Conservation (phyloP, 1,140 invertebrate species). For the Drosophila miranda region DNA sequence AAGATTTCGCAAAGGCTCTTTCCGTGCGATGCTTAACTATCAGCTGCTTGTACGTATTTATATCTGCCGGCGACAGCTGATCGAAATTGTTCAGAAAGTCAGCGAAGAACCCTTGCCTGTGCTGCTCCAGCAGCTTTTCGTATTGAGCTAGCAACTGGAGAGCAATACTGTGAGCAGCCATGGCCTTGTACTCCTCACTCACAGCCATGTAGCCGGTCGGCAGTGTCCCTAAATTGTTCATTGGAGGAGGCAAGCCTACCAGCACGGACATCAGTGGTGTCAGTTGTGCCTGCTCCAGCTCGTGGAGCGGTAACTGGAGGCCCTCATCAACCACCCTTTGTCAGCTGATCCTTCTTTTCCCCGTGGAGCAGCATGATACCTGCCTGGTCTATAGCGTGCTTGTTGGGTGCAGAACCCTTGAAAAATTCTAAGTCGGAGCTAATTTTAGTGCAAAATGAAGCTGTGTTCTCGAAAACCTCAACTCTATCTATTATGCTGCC, state of each 20-base stretch:
- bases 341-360: too few species aligned
- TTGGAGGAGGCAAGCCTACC: conserved; percentile 93
- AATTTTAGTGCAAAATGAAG: too few species aligned
- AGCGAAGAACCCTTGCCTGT: conserved; percentile 55
- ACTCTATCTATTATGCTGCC: too few species aligned
- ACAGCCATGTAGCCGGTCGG: conserved; percentile 85
- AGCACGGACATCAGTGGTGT: conserved; percentile 93
- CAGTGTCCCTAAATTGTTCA: conserved; percentile 93
- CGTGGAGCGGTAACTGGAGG: conserved; percentile 69
- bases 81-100: conserved; percentile 37
- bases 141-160: conserved; percentile 90
- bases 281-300: conserved; percentile 95
- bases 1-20: not conserved
- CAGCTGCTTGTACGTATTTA: conserved; percentile 16
- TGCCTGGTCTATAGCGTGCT: too few species aligned
- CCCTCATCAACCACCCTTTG: too few species aligned
- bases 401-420: too few species aligned
- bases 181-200: conserved; percentile 84
- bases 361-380: too few species aligned
- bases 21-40: not conserved
- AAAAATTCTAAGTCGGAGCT: too few species aligned
- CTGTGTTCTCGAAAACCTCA: too few species aligned
- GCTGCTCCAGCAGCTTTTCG: conserved; percentile 80
- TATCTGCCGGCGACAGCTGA: conserved; percentile 11
- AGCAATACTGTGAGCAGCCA: conserved; percentile 87